Conservation (phyloP, 2,113 vertebrate genomes). For the Pygoscelis antarcticus region DNA sequence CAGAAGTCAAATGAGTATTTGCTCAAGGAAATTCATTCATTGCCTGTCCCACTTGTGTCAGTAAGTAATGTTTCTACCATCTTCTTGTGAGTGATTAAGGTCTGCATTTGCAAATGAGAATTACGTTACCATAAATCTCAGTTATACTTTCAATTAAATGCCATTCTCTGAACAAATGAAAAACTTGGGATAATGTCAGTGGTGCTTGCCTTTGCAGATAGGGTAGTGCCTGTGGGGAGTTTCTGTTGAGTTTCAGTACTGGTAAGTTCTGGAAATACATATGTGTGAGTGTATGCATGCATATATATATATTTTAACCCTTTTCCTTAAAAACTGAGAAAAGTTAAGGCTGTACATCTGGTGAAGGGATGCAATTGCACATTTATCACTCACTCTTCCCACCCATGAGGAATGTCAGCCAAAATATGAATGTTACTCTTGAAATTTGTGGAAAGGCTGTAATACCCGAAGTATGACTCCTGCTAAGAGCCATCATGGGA, state of each 20-base stretch:
- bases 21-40: not conserved
- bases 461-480: not conserved
- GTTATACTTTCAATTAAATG: not conserved
- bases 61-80: not conserved
- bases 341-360: not conserved
- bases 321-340: not conserved
- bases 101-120: not conserved
- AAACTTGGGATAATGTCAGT: not conserved
- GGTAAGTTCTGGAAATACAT: not conserved
- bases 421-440: not conserved
- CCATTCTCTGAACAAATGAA: not conserved
- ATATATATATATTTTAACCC: not conserved
- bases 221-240: not conserved
- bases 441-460: not conserved
- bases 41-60: not conserved
- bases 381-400: not conserved
- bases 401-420: constrained; percentile 3
- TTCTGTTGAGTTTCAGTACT: not conserved
- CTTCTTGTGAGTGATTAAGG: not conserved
- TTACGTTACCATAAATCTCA: not conserved
- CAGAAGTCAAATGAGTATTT: not conserved
- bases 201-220: not conserved
- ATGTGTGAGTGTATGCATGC: fast-evolving
- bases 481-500: not conserved
- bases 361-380: not conserved